phyloP scores from a whole-genome alignment of 2,888 invertebrate species.

The Platycheirus rosarum region DNA sequence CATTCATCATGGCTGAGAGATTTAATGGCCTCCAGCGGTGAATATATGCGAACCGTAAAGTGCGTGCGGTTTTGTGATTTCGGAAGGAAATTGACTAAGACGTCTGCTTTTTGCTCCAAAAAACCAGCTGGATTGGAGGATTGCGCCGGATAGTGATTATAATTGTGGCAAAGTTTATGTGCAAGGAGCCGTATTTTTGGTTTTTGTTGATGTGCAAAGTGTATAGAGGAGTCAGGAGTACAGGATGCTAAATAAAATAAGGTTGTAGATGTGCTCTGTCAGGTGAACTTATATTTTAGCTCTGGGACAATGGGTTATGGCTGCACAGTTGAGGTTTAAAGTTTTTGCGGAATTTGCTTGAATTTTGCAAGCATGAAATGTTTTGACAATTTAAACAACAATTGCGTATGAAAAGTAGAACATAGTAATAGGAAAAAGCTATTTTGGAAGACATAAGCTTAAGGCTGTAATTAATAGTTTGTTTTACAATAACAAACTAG shows the following conservation, averaged over 20 bases:
- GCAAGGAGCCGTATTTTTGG: slow-evolving; percentile 22
- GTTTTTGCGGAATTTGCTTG: not conserved
- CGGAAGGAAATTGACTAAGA: slow-evolving; percentile 75
- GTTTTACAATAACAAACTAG: too few species aligned
- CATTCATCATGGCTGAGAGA: slow-evolving; percentile 76
- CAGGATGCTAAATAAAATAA: slow-evolving; percentile 18
- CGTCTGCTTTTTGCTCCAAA: slow-evolving; percentile 53
- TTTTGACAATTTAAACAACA: too few species aligned
- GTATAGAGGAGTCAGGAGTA: not conserved
- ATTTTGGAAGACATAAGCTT: too few species aligned
- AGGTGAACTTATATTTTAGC: slow-evolving; percentile 47
- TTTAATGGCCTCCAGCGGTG: slow-evolving; percentile 76
- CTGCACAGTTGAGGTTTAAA: slow-evolving; percentile 4
- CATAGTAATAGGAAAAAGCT: too few species aligned
- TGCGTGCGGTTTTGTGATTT: slow-evolving; percentile 77
- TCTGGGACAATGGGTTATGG: not conserved
- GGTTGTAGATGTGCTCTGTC: slow-evolving; percentile 47
- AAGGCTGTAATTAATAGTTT: too few species aligned
- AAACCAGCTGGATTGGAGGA: not conserved
- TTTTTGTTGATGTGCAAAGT: slow-evolving; percentile 17
- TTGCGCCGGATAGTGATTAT: slow-evolving; percentile 36
- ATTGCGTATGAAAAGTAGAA: too few species aligned
- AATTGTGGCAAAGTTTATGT: slow-evolving; percentile 50
- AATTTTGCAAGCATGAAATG: too few species aligned
- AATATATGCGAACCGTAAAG: slow-evolving; percentile 75